Base-by-base conservation (phyloP, 2,888 invertebrate species). In the Himalopsyche tibetana region DNA sequence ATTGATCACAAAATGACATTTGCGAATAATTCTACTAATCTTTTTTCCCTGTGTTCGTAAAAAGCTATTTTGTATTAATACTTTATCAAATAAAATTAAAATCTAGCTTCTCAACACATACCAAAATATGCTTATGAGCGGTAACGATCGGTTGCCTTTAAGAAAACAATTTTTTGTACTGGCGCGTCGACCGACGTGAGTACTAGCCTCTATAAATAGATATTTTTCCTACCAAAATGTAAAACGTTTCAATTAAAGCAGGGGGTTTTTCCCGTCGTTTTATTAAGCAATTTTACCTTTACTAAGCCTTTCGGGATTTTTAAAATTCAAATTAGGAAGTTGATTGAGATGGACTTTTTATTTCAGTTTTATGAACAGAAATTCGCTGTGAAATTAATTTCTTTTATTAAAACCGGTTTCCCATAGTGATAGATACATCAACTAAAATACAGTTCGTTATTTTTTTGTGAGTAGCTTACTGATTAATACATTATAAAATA, bases 191-290 rank as follows among this genome's bases (percentile, higher is more conserved):
- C 74, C 36, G 74, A 74, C 74, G 74, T 38, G 28, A 28, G 74
- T 28, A 74, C 38, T 74, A 12, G 2, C 15, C 15, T 74, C 74
- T 74, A 38, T 36, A 38, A 74, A 74, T 74, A 74, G 74, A 12
- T 36, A 74, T 74, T 74, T 74, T 74, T 74, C 38, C 12, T 12
- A 74, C 74, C 36, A 36, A 74, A 74, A 74, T 74, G 74, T 74
- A 74, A 74, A 74, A 74, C 74, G 74, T 36, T 74, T 74, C 74
- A 74, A 74, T 74, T 74, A 74, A 74, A 74, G 15, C 74, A 28
- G 38, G 38, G 74, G 74, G 74, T 28, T 28, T 11, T 15, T 74
- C 12, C 69, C 74, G 74, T 74, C 74, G 74, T 74, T 74, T 69
- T 36, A 74, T 36, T 74, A 74, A 38, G 38, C 74, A 74, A 74